A percentile compares a stretch with the other conserved stretches of the same genome.
Evolutionary conservation across 1,140 invertebrate genomes (phyloP).

Genomic region (Drosophila ananassae): DNA sequence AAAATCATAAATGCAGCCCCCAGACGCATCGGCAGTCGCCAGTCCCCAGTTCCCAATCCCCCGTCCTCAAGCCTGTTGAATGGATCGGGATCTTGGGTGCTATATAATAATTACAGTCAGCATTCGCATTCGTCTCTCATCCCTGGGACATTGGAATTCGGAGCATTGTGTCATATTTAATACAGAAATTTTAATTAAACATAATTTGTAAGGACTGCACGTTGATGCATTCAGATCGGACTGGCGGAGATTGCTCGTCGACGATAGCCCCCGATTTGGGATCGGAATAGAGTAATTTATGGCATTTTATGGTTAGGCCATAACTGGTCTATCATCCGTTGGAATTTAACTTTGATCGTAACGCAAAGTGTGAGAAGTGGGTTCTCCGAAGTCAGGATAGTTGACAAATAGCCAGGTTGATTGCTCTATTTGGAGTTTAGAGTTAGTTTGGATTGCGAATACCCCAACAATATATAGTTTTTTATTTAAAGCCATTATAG

Average conservation of each 20-base stretch:
- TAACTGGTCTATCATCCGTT: conserved; percentile 52
- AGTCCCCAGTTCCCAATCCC: no score
- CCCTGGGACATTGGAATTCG: conserved; percentile 69
- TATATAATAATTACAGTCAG: conserved; percentile 70
- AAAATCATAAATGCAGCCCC: conserved; percentile 77
- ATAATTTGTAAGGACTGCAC: conserved; percentile 83
- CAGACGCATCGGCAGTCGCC: no score
- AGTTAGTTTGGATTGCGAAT: neutral
- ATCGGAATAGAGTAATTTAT: conserved; percentile 78
- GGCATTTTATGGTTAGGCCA: conserved; percentile 62
- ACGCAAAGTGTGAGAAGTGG: conserved; percentile 35
- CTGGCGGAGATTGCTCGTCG: conserved; percentile 27
- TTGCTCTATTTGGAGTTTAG: conserved; percentile 42
- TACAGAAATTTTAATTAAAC: conserved; percentile 84
- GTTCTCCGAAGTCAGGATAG: neutral
- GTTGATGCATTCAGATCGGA: conserved; percentile 42
- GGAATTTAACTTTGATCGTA: conserved; percentile 55
- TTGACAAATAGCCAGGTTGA: conserved; percentile 39
- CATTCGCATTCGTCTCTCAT: conserved; percentile 26
- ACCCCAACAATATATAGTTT: no score
- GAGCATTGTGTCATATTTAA: conserved; percentile 84
- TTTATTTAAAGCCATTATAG: conserved; percentile 2
- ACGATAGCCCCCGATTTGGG: conserved; percentile 52
- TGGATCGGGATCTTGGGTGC: conserved; percentile 53
- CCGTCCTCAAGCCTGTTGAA: conserved; percentile 16